phyloP scores from a whole-genome alignment of 2,113 vertebrate genomes.

The Pithys albifrons region DNA sequence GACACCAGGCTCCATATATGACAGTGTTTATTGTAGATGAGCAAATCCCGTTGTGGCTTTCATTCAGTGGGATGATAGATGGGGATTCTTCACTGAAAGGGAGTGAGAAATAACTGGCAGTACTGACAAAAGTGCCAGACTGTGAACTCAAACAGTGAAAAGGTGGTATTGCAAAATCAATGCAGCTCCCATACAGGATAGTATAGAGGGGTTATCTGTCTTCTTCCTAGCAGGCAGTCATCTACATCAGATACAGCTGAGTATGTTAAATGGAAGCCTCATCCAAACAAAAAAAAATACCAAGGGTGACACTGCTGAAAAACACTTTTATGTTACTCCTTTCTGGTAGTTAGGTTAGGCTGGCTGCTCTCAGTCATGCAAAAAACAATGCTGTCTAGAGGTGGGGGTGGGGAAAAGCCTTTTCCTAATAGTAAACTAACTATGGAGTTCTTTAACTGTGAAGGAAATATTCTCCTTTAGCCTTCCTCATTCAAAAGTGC shows the following conservation, averaged over 20 bases:
- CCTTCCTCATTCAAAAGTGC: not conserved
- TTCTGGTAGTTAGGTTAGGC: not conserved
- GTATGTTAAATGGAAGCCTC: slow-evolving; percentile 13
- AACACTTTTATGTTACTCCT: not conserved
- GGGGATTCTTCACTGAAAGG: not conserved
- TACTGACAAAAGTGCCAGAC: not conserved
- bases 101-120: slow-evolving; percentile 9
- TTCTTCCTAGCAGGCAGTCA: not conserved
- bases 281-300: not conserved
- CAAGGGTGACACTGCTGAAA: not conserved
- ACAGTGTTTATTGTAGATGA: not conserved
- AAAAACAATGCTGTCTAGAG: not conserved
- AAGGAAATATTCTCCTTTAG: not conserved
- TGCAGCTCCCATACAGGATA: not conserved
- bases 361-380: not conserved
- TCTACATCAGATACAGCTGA: not conserved
- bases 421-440: not conserved
- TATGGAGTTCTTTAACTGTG: not conserved
- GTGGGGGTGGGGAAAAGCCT: not conserved
- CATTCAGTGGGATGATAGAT: not conserved
- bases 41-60: not conserved
- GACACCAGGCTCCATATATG: not conserved
- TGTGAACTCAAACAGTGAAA: not conserved
- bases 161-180: slow-evolving; percentile 15
- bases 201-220: not conserved